These are phyloP conservation scores for Eutrigla gurnardus DNA, from an alignment of 2,797 vertebrate genomes.

Conservation along the genomic window DNA sequence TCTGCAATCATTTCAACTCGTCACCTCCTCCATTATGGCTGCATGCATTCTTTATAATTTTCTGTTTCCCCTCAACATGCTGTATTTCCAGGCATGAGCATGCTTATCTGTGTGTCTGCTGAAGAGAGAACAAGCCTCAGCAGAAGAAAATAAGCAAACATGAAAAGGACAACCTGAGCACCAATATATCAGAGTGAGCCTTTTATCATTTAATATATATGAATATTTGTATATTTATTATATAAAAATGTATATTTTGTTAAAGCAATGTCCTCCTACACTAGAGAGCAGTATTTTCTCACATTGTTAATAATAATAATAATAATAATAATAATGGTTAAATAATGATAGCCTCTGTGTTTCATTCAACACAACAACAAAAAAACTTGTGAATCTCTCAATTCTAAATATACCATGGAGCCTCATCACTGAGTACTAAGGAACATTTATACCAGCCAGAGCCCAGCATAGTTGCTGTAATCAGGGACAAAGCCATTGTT, in stretches of 20 bases:
- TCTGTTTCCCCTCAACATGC: constrained; percentile 23
- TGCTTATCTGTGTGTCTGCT: constrained; percentile 41
- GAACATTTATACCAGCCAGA: constrained; percentile 10
- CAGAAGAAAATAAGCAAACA: constrained; percentile 21
- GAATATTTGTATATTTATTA: not conserved
- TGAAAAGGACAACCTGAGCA: constrained; percentile 12
- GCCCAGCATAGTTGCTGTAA: constrained; percentile 30
- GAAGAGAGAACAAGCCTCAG: constrained; percentile 21
- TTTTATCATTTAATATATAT: not conserved
- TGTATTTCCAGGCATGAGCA: constrained; percentile 33
- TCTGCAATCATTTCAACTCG: constrained; percentile 59
- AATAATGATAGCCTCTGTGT: not conserved
- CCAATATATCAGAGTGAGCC: not conserved
- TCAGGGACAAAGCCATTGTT: constrained; percentile 38
- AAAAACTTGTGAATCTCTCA: constrained; percentile 20
- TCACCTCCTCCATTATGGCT: constrained; percentile 48
- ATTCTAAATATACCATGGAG: constrained; percentile 41
- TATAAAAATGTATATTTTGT: not conserved
- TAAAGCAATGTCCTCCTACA: not conserved
- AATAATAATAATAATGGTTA: no score
- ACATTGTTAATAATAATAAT: not conserved
- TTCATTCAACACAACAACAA: constrained; percentile 7
- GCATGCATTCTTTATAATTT: constrained; percentile 46
- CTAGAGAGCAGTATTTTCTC: constrained; percentile 6
- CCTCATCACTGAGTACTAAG: constrained; percentile 27